phyloP scores from a whole-genome alignment of 2,888 invertebrate species.

The Cremastinae sp. region DNA sequence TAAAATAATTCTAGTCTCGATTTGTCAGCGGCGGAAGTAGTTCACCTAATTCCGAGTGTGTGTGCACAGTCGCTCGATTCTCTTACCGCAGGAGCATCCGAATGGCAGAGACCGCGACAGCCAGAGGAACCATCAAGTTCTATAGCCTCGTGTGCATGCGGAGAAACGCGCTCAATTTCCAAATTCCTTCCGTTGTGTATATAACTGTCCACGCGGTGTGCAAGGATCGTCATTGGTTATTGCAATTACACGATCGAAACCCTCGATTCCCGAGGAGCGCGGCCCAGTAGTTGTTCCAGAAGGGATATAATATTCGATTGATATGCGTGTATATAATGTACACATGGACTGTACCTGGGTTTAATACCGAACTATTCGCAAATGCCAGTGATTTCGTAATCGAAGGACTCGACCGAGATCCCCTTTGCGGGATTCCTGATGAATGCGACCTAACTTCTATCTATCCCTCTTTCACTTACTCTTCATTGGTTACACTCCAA shows the following conservation, averaged over 20 bases:
- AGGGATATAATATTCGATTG: conserved; percentile 4
- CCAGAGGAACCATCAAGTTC: conserved; percentile 22
- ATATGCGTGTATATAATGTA: conserved; percentile 19
- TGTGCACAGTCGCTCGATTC: conserved; percentile 10
- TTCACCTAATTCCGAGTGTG: conserved; percentile 6
- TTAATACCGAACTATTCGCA: conserved; percentile 48
- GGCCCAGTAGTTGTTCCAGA: conserved; percentile 13
- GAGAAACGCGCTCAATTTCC: conserved; percentile 33
- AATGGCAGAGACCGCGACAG: conserved; percentile 3
- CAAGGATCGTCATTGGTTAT: conserved; percentile 35
- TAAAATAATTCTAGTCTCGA: conserved; percentile 28
- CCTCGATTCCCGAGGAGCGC: conserved; percentile 25
- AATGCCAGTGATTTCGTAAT: conserved; percentile 52
- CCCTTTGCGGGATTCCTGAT: conserved; percentile 34
- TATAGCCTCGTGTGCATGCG: background rate
- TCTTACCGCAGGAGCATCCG: conserved; percentile 5
- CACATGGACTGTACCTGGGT: conserved; percentile 12
- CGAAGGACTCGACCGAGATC: conserved; percentile 46
- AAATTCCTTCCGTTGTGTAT: conserved; percentile 48
- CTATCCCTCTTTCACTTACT: background rate
- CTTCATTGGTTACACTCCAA: background rate
- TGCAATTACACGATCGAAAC: conserved; percentile 50
- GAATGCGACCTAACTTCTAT: conserved; percentile 21
- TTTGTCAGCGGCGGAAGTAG: conserved; percentile 3
- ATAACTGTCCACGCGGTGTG: background rate